These are phyloP conservation scores for Cheilosia grossa DNA, from an alignment of 2,888 invertebrate genomes.

Conservation along the genomic window DNA sequence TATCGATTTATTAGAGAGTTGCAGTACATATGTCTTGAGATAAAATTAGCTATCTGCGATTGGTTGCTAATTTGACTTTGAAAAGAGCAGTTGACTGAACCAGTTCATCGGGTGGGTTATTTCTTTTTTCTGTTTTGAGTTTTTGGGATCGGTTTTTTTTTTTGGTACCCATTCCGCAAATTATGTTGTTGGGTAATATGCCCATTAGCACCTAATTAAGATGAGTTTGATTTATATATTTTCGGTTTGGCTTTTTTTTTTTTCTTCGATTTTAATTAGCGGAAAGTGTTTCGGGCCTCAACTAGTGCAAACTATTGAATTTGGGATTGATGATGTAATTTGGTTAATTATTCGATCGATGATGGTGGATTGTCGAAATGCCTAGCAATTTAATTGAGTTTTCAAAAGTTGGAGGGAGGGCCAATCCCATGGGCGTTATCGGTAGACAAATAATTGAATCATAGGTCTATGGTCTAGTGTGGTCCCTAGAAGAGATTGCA, in stretches of 20 bases:
- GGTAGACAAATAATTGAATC: too few relatives aligned
- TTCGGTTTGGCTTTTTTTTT: not conserved
- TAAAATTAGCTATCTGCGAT: too few relatives aligned
- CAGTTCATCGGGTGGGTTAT: conserved; percentile 34
- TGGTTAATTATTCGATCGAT: not conserved
- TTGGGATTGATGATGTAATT: too few relatives aligned
- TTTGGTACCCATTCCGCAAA: not conserved
- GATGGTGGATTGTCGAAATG: not conserved
- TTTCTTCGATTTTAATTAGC: not conserved
- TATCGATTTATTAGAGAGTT: conserved; percentile 13
- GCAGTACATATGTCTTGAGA: not conserved
- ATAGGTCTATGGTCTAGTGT: too few relatives aligned
- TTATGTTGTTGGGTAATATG: conserved; percentile 22
- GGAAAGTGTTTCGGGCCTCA: not conserved
- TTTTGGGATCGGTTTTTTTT: not conserved
- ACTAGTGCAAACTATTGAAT: not conserved
- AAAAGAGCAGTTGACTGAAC: not conserved
- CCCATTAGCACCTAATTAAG: conserved; percentile 28
- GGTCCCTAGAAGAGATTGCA: too few relatives aligned
- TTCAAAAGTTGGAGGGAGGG: too few relatives aligned
- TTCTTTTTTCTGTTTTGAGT: not conserved
- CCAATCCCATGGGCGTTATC: too few relatives aligned
- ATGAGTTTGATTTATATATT: conserved; percentile 5
- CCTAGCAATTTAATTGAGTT: too few relatives aligned
- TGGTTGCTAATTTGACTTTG: not conserved